These are phyloP conservation scores for Cenopis cana DNA, from an alignment of 2,888 invertebrate species.

Conservation along the genomic window DNA sequence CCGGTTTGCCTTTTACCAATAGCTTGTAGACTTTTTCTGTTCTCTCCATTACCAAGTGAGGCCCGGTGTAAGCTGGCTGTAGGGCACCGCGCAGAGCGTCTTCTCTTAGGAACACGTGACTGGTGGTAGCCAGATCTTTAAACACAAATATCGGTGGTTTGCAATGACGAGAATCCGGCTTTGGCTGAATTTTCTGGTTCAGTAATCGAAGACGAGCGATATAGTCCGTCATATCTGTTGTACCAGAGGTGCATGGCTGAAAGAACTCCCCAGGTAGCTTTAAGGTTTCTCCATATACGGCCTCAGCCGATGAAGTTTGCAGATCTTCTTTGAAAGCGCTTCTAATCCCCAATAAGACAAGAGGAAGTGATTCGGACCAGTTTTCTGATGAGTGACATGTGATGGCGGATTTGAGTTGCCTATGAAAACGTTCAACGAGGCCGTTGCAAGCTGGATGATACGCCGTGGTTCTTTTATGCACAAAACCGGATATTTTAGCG, in stretches of 20 bases:
- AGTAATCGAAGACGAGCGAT: not conserved
- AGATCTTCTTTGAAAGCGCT: not conserved
- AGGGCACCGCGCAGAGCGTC: conserved; percentile 49
- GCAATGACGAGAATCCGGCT: conserved; percentile 46
- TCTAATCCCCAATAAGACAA: not conserved
- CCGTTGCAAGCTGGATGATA: not conserved
- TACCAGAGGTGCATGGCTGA: not conserved
- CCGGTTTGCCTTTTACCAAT: conserved; percentile 44
- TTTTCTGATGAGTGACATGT: not conserved
- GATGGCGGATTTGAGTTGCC: not conserved
- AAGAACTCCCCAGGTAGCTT: not conserved
- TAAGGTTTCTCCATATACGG: not conserved
- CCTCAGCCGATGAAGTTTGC: not conserved
- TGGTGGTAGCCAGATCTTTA: conserved; percentile 49
- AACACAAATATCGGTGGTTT: conserved; percentile 47
- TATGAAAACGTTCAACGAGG: not conserved
- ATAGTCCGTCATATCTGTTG: conserved; percentile 42
- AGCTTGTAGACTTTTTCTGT: conserved; percentile 49
- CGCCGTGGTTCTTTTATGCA: not conserved
- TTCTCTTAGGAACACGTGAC: conserved; percentile 51
- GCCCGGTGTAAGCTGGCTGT: conserved; percentile 52
- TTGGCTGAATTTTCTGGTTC: not conserved
- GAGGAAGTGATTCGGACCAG: not conserved
- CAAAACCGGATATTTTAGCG: not conserved
- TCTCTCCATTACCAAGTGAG: conserved; percentile 49